Base-by-base conservation (phyloP, 2,113 vertebrate species). In the Mesoclemmys tuberculata region DNA sequence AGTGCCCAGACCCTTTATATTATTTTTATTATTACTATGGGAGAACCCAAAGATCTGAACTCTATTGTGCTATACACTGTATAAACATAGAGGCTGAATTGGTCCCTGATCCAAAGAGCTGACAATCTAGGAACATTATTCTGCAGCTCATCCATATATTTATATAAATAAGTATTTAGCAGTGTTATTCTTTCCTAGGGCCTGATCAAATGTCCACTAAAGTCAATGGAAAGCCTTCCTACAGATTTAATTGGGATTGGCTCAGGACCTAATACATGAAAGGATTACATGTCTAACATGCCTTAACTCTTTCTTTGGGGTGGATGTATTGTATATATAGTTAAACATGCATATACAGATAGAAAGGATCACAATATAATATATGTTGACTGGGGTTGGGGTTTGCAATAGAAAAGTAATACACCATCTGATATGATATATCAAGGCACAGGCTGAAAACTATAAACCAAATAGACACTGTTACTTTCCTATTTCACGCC, bases 51-150 rank as follows among this genome's bases (percentile, higher is more conserved):
- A 21, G 44, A 26, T n/a, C 51, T 29, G n/a, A 80, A 8, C 38
- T 41, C 19, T 41, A 18, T 89, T 26, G 87, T 90, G 58, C 0
- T 87, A 48, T 7, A 24, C 16, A 79, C 35, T 41, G 51, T 91
- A 85, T 82, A 41, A 71, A 85, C 51, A 46, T 13, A 77, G 51
- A 74, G 16, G 2, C 8, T 75, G 84, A 13, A 46, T 81, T 0
- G 0, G 46, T 78, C 35, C 10, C 29, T 89, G 10, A 10, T 21
- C 18, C 4, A 8, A 49, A 31, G 55, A 8, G 54, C n/a, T 83
- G 84, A 82, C n/a, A 31, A 87, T 18, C 22, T 49, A 93, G 29
- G 11, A 38, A 55, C 22, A 55, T 16, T 81, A n/a, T 38, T 81
- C n/a, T 54, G 80, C 49, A 52, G 41, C 35, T n/a, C 52, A 35